Conservation (phyloP, 2,113 vertebrate species). For the Anas platyrhynchos region DNA sequence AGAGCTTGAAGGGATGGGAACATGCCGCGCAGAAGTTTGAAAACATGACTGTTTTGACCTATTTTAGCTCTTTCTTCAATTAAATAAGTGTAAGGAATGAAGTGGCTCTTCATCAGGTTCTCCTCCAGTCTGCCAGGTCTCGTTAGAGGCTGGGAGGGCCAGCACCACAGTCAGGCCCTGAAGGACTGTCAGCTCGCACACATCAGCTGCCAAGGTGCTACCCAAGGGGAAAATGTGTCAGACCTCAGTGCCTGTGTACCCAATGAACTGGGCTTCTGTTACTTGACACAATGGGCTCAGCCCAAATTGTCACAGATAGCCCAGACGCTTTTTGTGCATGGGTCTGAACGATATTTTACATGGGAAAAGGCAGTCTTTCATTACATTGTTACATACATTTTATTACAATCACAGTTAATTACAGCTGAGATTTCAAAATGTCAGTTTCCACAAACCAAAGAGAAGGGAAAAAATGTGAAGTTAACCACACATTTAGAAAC, state of each 20-base stretch:
- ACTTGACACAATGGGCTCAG: background rate
- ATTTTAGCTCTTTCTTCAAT: background rate
- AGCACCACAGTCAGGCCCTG: background rate
- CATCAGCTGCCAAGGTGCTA: background rate
- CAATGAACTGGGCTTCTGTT: background rate
- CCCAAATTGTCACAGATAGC: background rate
- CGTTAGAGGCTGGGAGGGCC: background rate
- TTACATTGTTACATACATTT: background rate
- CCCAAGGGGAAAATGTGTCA: background rate
- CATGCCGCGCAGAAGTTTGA: background rate
- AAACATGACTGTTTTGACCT: background rate
- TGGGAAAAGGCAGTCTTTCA: background rate
- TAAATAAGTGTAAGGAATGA: background rate
- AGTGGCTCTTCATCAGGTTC: background rate
- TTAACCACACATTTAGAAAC: background rate
- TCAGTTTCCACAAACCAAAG: background rate
- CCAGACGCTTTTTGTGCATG: background rate
- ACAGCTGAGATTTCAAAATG: background rate
- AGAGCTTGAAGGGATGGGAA: background rate
- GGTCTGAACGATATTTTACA: background rate
- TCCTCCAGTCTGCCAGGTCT: background rate
- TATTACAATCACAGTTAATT: background rate
- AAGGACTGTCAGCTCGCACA: background rate
- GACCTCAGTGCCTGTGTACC: rapidly evolving
- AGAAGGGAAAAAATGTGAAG: background rate